phyloP scores from a whole-genome alignment of 2,113 vertebrate genomes.

The Prunella fulvescens region DNA sequence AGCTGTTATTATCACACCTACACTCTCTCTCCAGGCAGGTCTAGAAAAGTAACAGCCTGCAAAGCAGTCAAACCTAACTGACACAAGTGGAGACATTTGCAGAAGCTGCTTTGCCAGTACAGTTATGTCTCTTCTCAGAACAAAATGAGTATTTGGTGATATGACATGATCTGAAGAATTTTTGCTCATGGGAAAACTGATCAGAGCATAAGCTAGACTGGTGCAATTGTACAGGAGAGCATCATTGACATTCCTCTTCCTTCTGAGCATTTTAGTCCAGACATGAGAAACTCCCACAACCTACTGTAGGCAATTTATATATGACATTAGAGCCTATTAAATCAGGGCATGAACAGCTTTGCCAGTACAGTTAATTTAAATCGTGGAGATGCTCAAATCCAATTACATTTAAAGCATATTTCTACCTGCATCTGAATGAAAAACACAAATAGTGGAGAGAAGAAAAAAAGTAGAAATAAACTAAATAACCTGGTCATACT shows the following conservation, averaged over 20 bases:
- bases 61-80: background rate
- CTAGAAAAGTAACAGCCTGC: conserved; percentile 12
- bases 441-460: rapidly evolving
- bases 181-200: background rate
- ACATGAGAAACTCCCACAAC: background rate
- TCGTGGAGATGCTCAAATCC: background rate
- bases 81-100: background rate
- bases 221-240: background rate
- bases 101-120: conserved; percentile 8
- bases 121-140: background rate
- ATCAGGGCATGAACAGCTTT: background rate
- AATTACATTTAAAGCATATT: background rate
- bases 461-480: background rate
- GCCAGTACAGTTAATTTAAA: background rate
- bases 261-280: background rate
- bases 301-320: background rate
- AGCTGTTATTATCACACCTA: conserved; percentile 40
- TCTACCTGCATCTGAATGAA: background rate
- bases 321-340: background rate
- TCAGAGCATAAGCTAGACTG: background rate
- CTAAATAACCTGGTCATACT: background rate
- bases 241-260: background rate
- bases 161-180: background rate
- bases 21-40: background rate
- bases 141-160: background rate